Evolutionary conservation across 2,113 vertebrate genomes (phyloP), one percentile per base, ranked within the genome.

Genomic region (Lagopus muta): DNA sequence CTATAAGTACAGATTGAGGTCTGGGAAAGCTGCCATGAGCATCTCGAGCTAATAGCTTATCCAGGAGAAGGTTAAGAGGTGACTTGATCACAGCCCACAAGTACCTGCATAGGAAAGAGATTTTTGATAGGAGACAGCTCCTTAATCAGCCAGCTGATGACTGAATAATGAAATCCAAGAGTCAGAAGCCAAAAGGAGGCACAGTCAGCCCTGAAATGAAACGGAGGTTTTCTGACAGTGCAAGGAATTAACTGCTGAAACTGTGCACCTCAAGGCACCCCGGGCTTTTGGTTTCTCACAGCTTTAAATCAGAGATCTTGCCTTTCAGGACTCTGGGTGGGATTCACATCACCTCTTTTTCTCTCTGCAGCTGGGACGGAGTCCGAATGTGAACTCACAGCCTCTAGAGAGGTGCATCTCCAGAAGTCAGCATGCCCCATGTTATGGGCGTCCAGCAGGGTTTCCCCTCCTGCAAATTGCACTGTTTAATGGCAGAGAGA

Each of bases 11-110:
- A 0, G 45, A 50, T 58, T 93, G 88, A 78, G 81, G 81, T 75
- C 94, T 93, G 94, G 94, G 94, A 93, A 93, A 61, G 20, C 50
- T 93, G 94, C 94, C 91, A 94, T 52, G 20, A 81, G 83, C n/a
- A 88, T 62, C 93, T 88, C 42, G 19, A 55, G 88, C 60, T 90
- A 93, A 93, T 90, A 52, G 84, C 71, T 93, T 94, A 50, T 93
- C 80, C 93, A 93, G 91, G 88, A 85, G 87, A 48, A 84, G 91
- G 91, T 78, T 54, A 90, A 73, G 91, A 77, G 88, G 84, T 77
- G 66, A 77, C 60, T 72, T 69, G 84, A 82, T 92, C 89, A 60
- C 61, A 94, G 66, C 72, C 55, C 61, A 27, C 82, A 70, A 73
- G 80, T 93, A 93, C 88, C 88, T 94, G 60, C 69, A 34, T 3